Base-by-base conservation (phyloP, 2,888 invertebrate species). In the Elmis aenea region DNA sequence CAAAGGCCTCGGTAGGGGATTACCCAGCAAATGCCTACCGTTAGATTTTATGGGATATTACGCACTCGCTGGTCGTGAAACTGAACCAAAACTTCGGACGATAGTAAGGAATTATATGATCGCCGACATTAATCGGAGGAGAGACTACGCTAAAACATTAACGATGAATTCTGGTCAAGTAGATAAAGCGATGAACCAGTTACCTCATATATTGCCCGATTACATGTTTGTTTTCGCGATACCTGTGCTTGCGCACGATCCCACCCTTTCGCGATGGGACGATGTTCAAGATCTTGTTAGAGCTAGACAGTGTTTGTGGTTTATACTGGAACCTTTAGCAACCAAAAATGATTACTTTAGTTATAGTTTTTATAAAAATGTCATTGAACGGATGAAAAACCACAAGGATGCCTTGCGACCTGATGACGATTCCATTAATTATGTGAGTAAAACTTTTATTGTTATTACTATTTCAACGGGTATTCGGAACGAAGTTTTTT, bases 171-270 rank as follows among this genome's bases (percentile, higher is more conserved):
- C 82, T 29, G 62, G 64, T 30, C 59, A 72, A 70, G 76, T 79
- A 52, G 84, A 84, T 56, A 79, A 79, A 45, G 83, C 83, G 0
- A 72, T 81, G 60, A 74, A 81, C 48, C 88, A 90, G 71, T 70
- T 90, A 61, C 83, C 87, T 22, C 86, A 88, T 67, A 89, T 92
- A 64, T 73, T 95, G 68, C 96, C 97, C 33, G 97, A 97, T 72
- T 96, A 95, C 66, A 93, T 94, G 84, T 72, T 97, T 59, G 91
- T 94, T 49, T 96, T 95, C 70, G 89, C 93, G n/a, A 85, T 96
- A 52, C 92, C 96, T 28, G 81, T 97, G 31, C 74, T 97, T 39
- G 87, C 95, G n/a, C 94, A 96, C 66, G 89, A 93, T 68, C 87
- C 91, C 3, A 77, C 81, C 51, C 89, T 86, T 63, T 83, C 83